Conservation (phyloP, 2,888 invertebrate genomes). For the Drosophila nr. perissopoda region DNA sequence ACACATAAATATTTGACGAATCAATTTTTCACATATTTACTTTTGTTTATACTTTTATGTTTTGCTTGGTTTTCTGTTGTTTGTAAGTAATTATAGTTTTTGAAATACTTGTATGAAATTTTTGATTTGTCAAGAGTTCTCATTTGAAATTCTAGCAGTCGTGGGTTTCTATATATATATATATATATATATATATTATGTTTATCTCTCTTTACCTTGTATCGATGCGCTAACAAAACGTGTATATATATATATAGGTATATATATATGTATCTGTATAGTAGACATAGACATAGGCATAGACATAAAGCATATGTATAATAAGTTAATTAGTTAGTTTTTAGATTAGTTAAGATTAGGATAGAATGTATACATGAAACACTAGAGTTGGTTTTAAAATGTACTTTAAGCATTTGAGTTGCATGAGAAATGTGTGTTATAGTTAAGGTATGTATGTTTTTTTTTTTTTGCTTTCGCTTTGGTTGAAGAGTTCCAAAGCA, state of each 20-base stretch:
- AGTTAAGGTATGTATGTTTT: conserved; percentile 31
- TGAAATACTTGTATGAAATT: conserved; percentile 78
- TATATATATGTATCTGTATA: conserved; percentile 42
- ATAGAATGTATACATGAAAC: conserved; percentile 74
- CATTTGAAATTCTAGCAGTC: conserved; percentile 81
- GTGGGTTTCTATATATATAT: conserved; percentile 67
- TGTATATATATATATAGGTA: conserved; percentile 60
- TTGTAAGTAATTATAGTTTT: conserved; percentile 47
- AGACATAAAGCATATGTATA: conserved; percentile 70
- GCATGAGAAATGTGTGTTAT: conserved; percentile 53
- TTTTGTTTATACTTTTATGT: conserved; percentile 17
- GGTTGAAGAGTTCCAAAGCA: conserved; percentile 20
- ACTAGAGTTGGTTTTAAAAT: conserved; percentile 66
- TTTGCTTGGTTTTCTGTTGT: conserved; percentile 30
- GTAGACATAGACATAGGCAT: conserved; percentile 67
- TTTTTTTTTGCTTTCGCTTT: conserved; percentile 2
- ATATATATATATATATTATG: conserved; percentile 28
- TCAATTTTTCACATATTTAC: conserved; percentile 50
- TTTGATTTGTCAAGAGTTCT: conserved; percentile 82
- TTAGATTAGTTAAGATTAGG: conserved; percentile 50
- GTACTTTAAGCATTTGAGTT: conserved; percentile 57
- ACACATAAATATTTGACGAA: conserved; percentile 53
- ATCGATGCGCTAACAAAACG: conserved; percentile 76
- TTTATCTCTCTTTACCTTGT: conserved; percentile 70
- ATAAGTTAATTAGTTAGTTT: conserved; percentile 44